Percentiles rank a stretch among this genome's conserved stretches.
phyloP scores from a whole-genome alignment of 2,797 vertebrate species.

The Pseudochromis fuscus region DNA sequence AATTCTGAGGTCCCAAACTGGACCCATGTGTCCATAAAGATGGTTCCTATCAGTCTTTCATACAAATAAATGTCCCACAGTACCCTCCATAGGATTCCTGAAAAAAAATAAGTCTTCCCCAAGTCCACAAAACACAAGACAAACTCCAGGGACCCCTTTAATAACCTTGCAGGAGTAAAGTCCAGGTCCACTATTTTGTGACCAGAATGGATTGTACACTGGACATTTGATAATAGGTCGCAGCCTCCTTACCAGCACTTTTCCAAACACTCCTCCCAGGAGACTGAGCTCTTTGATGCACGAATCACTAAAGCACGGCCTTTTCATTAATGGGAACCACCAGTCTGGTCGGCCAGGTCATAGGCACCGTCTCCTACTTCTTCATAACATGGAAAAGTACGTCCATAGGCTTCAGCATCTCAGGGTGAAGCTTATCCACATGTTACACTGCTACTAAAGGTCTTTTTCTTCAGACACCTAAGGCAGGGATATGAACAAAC shows the following conservation, averaged over 20 bases:
- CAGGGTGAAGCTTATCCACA: neutral
- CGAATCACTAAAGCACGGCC: no score
- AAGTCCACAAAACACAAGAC: no score
- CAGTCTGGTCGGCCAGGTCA: no score
- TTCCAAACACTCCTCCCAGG: no score
- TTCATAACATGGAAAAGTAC: neutral
- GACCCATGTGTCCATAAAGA: neutral
- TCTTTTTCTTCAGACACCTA: no score
- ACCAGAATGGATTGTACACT: neutral
- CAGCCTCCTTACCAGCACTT: neutral
- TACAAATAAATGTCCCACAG: no score
- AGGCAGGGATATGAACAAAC: no score
- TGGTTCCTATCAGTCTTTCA: no score
- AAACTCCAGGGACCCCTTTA: no score
- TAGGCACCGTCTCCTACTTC: neutral
- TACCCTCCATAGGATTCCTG: neutral
- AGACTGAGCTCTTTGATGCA: neutral
- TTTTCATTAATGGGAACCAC: no score
- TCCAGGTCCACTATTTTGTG: neutral
- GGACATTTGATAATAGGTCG: neutral
- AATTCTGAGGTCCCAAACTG: neutral
- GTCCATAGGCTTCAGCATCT: conserved; percentile 1
- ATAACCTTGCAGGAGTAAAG: no score
- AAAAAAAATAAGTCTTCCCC: neutral
- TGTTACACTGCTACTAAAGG: no score